These are phyloP conservation scores for Drosophila serrata DNA, from an alignment of 1,140 invertebrate species.

Conservation along the genomic window DNA sequence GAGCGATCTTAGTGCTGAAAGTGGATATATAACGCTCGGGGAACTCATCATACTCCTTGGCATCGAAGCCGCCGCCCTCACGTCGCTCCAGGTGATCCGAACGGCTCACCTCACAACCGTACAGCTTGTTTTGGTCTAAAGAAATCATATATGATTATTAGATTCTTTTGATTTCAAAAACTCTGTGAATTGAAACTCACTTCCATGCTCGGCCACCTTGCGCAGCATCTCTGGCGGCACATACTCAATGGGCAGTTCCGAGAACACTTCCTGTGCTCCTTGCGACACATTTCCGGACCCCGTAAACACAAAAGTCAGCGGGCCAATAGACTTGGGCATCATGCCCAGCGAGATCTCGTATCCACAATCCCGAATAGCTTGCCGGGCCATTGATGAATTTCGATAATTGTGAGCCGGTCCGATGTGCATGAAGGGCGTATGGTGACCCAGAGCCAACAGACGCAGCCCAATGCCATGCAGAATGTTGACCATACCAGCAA, in stretches of 20 bases:
- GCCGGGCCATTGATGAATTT: slow-evolving; percentile 98
- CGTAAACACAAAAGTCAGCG: slow-evolving; percentile 99
- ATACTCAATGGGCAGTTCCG: slow-evolving; percentile 98
- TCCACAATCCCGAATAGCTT: slow-evolving; percentile 98
- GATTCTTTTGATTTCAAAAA: no score
- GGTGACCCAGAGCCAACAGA: slow-evolving; percentile 97
- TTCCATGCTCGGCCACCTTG: slow-evolving; percentile 98
- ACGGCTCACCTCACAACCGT: slow-evolving; percentile 96
- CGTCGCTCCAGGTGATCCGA: slow-evolving; percentile 97
- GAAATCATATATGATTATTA: neutral
- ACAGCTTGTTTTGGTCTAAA: slow-evolving; percentile 95
- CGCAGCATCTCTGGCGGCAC: slow-evolving; percentile 97
- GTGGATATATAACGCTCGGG: slow-evolving; percentile 98
- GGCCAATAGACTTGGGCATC: slow-evolving; percentile 99
- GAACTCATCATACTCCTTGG: slow-evolving; percentile 95
- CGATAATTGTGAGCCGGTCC: slow-evolving; percentile 99
- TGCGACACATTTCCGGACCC: slow-evolving; percentile 95
- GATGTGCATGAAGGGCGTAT: slow-evolving; percentile 99
- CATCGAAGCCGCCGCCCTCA: slow-evolving; percentile 95
- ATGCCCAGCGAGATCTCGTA: slow-evolving; percentile 99
- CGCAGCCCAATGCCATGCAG: slow-evolving; percentile 98
- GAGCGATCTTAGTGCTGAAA: slow-evolving; percentile 98
- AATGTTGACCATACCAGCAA: slow-evolving; percentile 99
- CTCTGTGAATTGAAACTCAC: slow-evolving; percentile 87
- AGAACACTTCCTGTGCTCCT: slow-evolving; percentile 98